A percentile compares a stretch with the other conserved stretches of the same genome.
phyloP scores from a whole-genome alignment of 2,888 invertebrate species.

The Amblyjoppa proteus region DNA sequence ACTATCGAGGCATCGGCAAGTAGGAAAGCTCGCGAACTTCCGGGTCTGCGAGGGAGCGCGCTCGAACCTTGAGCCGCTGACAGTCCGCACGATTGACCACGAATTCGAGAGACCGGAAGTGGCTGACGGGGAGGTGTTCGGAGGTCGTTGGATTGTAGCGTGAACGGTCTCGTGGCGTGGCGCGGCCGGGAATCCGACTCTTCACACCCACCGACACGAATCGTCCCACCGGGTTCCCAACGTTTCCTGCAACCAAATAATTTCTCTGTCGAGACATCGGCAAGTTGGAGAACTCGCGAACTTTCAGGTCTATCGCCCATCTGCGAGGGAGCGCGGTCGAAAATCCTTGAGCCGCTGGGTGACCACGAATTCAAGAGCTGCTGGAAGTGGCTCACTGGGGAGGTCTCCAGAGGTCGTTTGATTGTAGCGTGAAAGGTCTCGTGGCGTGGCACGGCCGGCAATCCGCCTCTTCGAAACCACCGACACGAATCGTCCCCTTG shows the following conservation, averaged over 20 bases:
- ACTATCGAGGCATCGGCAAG: neutral
- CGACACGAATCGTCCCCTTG: constrained; percentile 45
- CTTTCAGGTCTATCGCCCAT: neutral
- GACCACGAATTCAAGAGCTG: constrained; percentile 15
- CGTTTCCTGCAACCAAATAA: neutral
- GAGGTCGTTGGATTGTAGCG: constrained; percentile 20
- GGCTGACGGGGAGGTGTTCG: neutral
- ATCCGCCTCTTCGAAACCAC: constrained; percentile 7
- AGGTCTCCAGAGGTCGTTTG: neutral
- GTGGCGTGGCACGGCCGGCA: constrained; percentile 36
- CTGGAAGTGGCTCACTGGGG: neutral
- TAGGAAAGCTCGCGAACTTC: constrained; percentile 3
- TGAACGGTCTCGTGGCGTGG: constrained; percentile 34
- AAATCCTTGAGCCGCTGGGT: neutral
- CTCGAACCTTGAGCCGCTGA: neutral
- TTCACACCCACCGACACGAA: neutral
- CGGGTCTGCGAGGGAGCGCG: neutral
- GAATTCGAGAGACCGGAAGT: constrained; percentile 4
- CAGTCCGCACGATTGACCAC: neutral
- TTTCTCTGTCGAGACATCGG: neutral
- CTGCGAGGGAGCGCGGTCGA: neutral
- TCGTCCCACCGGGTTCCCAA: constrained; percentile 52
- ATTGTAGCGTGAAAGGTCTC: constrained; percentile 36
- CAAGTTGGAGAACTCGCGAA: constrained; percentile 6
- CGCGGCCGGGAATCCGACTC: constrained; percentile 32